Evolutionary conservation across 2,113 vertebrate genomes (phyloP).

Genomic region (Rana temporaria): DNA sequence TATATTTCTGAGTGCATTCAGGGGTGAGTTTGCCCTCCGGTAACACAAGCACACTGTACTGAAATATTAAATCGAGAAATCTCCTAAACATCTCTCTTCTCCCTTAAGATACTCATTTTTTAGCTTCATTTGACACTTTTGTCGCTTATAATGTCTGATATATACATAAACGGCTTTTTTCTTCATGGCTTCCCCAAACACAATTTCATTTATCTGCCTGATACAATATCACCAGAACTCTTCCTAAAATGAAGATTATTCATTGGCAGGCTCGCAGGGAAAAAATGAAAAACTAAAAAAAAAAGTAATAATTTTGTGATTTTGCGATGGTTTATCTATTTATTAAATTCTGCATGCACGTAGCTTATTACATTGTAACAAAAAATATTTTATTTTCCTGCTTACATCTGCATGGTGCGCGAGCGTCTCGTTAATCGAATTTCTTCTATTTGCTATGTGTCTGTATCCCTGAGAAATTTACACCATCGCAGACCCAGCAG

Average conservation of each 20-base stretch:
- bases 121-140: conserved; percentile 43
- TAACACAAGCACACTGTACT: conserved; percentile 16
- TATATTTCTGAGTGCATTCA: conserved; percentile 1
- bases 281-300: background rate
- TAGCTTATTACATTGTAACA: conserved; percentile 25
- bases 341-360: conserved; percentile 16
- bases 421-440: conserved; percentile 46
- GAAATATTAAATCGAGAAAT: conserved; percentile 42
- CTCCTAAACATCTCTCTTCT: conserved; percentile 34
- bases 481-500: conserved; percentile 14
- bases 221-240: conserved; percentile 21
- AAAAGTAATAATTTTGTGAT: conserved; percentile 5
- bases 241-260: conserved; percentile 36
- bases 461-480: conserved; percentile 50
- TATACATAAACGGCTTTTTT: conserved; percentile 32
- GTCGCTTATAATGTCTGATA: conserved; percentile 30
- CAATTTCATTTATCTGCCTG: conserved; percentile 42
- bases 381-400: conserved; percentile 24
- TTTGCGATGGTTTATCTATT: conserved; percentile 39
- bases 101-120: conserved; percentile 37
- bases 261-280: background rate
- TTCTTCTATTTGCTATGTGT: conserved; percentile 36
- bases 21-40: conserved; percentile 18
- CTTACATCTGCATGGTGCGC: conserved; percentile 34
- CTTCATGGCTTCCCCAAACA: conserved; percentile 32